Evolutionary conservation across 2,888 invertebrate species (phyloP).

Genomic region (Pocota personata): DNA sequence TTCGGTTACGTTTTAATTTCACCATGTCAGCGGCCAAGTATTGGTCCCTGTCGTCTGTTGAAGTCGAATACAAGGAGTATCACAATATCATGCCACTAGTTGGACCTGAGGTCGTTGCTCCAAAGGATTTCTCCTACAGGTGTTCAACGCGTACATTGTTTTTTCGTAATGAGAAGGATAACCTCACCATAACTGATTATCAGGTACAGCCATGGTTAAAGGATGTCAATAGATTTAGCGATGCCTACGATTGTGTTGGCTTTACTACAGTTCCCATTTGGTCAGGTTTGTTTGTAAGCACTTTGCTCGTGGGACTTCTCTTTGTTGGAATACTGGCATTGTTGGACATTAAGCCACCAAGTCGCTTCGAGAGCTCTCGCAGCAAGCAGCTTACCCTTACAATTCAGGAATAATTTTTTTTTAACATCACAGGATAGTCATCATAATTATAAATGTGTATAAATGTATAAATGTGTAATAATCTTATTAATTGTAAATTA

Average conservation of each 20-base stretch:
- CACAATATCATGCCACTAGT: conserved; percentile 76
- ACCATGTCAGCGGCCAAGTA: conserved; percentile 83
- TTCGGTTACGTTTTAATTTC: conserved; percentile 85
- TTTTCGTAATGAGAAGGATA: conserved; percentile 83
- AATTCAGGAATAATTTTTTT: conserved; percentile 86
- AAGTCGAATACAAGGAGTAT: conserved; percentile 83
- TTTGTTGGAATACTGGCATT: conserved; percentile 94
- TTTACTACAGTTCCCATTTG: conserved; percentile 96
- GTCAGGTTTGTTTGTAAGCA: conserved; percentile 93
- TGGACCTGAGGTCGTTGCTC: conserved; percentile 83
- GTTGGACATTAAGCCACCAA: conserved; percentile 96
- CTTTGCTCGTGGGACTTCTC: conserved; percentile 90
- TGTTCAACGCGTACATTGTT: conserved; percentile 83
- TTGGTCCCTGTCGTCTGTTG: conserved; percentile 85
- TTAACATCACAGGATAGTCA: neutral
- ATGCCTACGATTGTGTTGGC: conserved; percentile 95
- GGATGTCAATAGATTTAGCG: conserved; percentile 85
- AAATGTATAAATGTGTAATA: neutral
- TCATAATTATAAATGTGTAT: neutral
- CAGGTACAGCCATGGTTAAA: conserved; percentile 85
- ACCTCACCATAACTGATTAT: conserved; percentile 83
- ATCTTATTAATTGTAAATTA: neutral
- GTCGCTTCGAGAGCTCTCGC: conserved; percentile 97
- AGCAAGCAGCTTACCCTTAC: conserved; percentile 95
- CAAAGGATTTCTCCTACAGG: conserved; percentile 84